phyloP scores from a whole-genome alignment of 2,113 vertebrate genomes.

The Caloenas nicobarica region DNA sequence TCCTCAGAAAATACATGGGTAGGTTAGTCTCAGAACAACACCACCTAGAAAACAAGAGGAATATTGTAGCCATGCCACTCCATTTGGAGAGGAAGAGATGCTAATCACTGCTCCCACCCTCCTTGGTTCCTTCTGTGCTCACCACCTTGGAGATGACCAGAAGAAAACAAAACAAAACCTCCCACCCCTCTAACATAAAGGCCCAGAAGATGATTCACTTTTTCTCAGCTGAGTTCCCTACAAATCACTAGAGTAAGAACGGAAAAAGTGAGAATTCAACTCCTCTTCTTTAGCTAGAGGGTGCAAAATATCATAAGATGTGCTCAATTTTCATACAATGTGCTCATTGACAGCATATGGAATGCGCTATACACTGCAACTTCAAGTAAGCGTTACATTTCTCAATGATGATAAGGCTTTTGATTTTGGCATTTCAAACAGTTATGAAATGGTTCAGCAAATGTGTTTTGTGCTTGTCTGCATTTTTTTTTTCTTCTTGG shows the following conservation, averaged over 20 bases:
- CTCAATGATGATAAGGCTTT: too few species aligned
- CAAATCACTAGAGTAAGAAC: neutral
- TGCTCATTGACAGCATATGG: neutral
- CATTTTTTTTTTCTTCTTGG: neutral
- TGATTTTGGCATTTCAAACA: neutral
- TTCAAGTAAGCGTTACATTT: too few species aligned
- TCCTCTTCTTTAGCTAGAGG: neutral
- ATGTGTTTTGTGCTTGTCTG: neutral
- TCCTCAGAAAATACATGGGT: neutral
- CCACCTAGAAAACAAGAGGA: neutral
- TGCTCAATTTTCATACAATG: neutral
- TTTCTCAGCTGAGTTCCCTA: neutral
- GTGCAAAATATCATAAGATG: neutral
- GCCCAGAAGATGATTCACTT: fast-evolving
- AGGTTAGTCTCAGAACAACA: neutral
- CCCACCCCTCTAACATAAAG: too few species aligned
- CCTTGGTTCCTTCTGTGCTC: neutral
- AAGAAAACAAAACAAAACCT: neutral
- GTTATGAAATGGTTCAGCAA: neutral
- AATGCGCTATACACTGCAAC: too few species aligned
- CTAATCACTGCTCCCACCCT: neutral
- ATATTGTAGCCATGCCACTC: neutral
- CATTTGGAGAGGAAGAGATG: neutral
- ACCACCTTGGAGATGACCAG: neutral
- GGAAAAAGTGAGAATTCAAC: neutral